Base-by-base conservation (phyloP, 2,888 invertebrate species). In the Andrena minutula region DNA sequence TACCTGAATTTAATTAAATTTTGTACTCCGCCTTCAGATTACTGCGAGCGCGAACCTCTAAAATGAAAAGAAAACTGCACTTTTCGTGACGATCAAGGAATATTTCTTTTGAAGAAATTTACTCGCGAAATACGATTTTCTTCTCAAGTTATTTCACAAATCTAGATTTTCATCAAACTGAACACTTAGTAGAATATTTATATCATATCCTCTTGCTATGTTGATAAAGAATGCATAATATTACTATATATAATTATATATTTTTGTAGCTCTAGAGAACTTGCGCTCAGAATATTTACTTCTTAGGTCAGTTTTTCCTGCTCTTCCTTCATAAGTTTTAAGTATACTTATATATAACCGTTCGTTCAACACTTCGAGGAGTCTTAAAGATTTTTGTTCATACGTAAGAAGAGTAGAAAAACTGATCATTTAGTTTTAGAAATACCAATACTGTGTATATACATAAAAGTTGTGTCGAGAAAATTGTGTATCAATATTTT, bases 211-310 rank as follows among this genome's bases (percentile, higher is more conserved):
- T 92, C 89, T 88, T 90, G 90, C 89, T 86, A 89, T 89, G 89
- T 92, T 90, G 88, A 90, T 87, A 86, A 88, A 78, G 77, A 89
- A 85, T 89, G 89, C 88, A 87, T 90, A 91, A 92, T 89, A 89
- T 89, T 89, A 89, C 86, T 86, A 90, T 88, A 89, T 88, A 91
- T 82, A 90, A 91, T 89, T 90, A 92, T 90, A 92, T 92, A 91
- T 92, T 92, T 92, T 92, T 92, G 90, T 92, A 92, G 92, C 89
- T 91, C 84, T 92, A 92, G 92, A 84, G 88, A 86, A 91, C 86
- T 92, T 88, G 89, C 85, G 90, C 90, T 91, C 91, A 89, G 86
- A 91, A 90, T 88, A 91, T 86, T 89, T 88, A 89, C 84, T 90
- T 85, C 87, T 87, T 80, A 77, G 87, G 81, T 89, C 87, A 83